These are phyloP conservation scores for Corydoras maculifer DNA, from an alignment of 2,113 vertebrate species.

Conservation along the genomic window DNA sequence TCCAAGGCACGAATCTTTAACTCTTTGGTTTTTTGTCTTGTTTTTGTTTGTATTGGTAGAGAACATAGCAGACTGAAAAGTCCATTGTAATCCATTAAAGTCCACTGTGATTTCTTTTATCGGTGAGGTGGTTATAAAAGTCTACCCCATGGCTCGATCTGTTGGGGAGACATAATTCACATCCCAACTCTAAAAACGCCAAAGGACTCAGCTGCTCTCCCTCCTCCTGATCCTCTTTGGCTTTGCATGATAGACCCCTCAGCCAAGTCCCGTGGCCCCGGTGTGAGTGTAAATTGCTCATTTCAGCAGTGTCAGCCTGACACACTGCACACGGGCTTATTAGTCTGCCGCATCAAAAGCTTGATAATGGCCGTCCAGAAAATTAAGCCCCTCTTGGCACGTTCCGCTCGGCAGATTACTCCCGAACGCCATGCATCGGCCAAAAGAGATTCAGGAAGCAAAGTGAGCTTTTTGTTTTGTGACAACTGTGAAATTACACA, in stretches of 20 bases:
- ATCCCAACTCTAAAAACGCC: no score
- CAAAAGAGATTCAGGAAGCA: background rate
- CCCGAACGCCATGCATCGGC: background rate
- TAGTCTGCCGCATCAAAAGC: conserved; percentile 18
- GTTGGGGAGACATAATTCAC: no score
- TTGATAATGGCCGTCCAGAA: conserved; percentile 8
- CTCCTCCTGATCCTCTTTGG: background rate
- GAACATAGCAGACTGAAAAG: no score
- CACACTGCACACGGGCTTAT: conserved; percentile 3
- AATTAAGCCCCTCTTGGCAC: background rate
- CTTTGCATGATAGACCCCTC: background rate
- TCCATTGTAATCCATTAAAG: no score
- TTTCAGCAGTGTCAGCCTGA: conserved; percentile 16
- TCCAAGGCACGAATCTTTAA: no score
- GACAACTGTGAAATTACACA: background rate
- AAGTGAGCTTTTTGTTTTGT: background rate
- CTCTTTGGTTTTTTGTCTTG: no score
- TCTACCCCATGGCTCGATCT: no score
- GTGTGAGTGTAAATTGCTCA: conserved; percentile 6
- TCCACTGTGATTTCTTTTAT: no score
- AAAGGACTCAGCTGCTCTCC: background rate
- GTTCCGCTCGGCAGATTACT: background rate
- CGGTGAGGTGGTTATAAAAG: no score
- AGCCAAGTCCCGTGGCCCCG: background rate
- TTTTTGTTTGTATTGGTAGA: no score